Evolutionary conservation across 1,140 invertebrate genomes (phyloP), one percentile per base, ranked within the genome.

Genomic region (Hetaerina americana): DNA sequence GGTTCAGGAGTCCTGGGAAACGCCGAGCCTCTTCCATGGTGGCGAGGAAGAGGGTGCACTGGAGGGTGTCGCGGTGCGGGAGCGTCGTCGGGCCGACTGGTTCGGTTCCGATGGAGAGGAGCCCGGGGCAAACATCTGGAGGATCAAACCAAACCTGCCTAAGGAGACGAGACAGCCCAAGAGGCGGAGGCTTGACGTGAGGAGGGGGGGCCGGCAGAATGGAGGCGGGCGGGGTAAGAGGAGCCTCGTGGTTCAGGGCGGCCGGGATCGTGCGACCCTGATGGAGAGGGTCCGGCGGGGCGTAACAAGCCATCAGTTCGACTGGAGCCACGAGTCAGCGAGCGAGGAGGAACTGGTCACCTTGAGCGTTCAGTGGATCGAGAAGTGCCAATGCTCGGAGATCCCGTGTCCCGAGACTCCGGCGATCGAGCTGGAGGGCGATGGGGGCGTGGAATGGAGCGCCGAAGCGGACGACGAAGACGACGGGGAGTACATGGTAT

Each of bases 291-390:
- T n/a, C n/a, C n/a, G n/a, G n/a, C n/a, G n/a, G n/a, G n/a, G n/a
- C n/a, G n/a, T n/a, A n/a, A n/a, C n/a, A n/a, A n/a, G n/a, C n/a
- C n/a, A n/a, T n/a, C n/a, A n/a, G n/a, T 57, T 57, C 40, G 40
- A 57, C 40, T 57, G 40, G 40, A 57, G 40, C 10, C 40, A 57
- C 40, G 40, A 57, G 40, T 57, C 40, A 15, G 67, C 67, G 1
- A 68, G 26, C 18, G 67, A 28, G 5, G 27, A 26, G 67, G 67
- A 26, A 6, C 25, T 68, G 25, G 67, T 76, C 0, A 71, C 57
- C 57, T 70, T 70, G 5, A 71, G 72, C 5, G 71, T 76, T 5
- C 68, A 76, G 71, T 76, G 75, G 76, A 74, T 77, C 1, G 28
- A 76, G 27, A 76, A 76, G 26, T 77, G 76, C 26, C 57, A 70